These are phyloP conservation scores for Apis dorsata DNA, from an alignment of 1,140 invertebrate genomes.

Conservation along the genomic window DNA sequence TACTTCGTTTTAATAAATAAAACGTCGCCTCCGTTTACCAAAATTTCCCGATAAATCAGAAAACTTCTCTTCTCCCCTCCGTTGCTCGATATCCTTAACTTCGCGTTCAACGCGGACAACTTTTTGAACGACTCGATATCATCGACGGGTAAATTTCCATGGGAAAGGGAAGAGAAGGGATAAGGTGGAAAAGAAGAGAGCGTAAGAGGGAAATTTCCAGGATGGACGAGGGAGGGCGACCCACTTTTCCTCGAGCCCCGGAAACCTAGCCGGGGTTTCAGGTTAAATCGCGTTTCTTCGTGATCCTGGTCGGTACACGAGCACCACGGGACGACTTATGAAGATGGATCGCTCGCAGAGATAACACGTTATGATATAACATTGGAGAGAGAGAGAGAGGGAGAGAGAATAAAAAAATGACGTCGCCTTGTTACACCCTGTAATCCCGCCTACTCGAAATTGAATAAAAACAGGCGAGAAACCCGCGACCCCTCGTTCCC, in stretches of 20 bases:
- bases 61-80: neutral
- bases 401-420: neutral
- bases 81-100: neutral
- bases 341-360: slow-evolving; percentile 35
- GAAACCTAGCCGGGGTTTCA: slow-evolving; percentile 16
- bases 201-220: slow-evolving; percentile 12
- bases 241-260: neutral
- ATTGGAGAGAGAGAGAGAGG: neutral
- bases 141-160: neutral
- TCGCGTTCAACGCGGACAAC: neutral
- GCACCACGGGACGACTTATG: slow-evolving; percentile 19
- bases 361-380: slow-evolving; percentile 29
- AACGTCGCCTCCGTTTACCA: neutral
- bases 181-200: neutral
- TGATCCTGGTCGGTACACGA: slow-evolving; percentile 25
- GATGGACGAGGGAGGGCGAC: neutral
- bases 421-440: neutral
- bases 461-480: slow-evolving; percentile 14
- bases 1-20: neutral
- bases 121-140: neutral
- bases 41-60: slow-evolving; percentile 1
- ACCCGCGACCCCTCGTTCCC: neutral
- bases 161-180: neutral
- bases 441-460: slow-evolving; percentile 26
- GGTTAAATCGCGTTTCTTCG: slow-evolving; percentile 36